Evolutionary conservation across 2,113 vertebrate genomes (phyloP).

Genomic region (Brachypteracias leptosomus): DNA sequence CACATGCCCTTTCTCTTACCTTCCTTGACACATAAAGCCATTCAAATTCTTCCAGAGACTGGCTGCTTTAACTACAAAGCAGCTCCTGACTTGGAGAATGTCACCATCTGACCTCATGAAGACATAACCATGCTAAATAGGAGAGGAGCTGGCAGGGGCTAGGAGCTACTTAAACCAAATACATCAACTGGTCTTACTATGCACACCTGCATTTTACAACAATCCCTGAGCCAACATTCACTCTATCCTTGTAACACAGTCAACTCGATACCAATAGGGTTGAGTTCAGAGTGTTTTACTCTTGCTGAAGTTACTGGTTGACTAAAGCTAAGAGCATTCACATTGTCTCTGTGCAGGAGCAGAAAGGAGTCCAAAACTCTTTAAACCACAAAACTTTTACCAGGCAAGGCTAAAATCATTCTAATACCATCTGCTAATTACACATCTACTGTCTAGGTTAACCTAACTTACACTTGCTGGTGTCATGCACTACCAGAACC

Average conservation of each 20-base stretch:
- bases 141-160: rapidly evolving
- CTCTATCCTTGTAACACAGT: not conserved
- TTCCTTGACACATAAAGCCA: not conserved
- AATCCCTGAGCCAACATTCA: not conserved
- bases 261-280: not conserved
- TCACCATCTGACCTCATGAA: not conserved
- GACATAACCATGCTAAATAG: not conserved
- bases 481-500: not conserved
- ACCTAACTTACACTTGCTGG: not conserved
- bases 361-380: not conserved
- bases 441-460: not conserved
- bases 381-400: not conserved
- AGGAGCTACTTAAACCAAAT: not conserved
- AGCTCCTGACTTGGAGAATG: not conserved
- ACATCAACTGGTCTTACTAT: not conserved
- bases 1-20: not conserved
- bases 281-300: not conserved
- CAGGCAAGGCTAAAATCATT: not conserved
- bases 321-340: not conserved
- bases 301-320: not conserved
- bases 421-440: not conserved
- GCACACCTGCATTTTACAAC: not conserved
- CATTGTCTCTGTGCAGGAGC: rapidly evolving
- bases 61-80: not conserved
- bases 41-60: not conserved